Base-by-base conservation (phyloP, 2,113 vertebrate species). In the Saimiri boliviensis region DNA sequence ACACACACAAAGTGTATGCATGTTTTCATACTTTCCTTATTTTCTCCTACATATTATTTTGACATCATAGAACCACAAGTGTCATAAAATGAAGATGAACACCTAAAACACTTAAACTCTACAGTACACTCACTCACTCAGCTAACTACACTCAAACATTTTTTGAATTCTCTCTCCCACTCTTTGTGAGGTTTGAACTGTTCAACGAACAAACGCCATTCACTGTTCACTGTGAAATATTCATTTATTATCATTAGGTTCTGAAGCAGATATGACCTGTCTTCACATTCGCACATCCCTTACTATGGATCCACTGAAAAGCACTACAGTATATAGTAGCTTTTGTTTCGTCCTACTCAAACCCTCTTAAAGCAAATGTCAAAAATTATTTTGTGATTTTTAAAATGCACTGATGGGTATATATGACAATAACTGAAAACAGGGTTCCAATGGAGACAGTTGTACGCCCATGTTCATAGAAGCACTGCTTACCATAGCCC, bases 171-270 rank as follows among this genome's bases (percentile, higher is more conserved):
- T 40, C n/a, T 79, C 21, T 88, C 8, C 49, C 40, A 23, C 16
- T 58, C 27, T 86, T 97, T 94, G 91, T 93, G 73, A 93, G 77
- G 13, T 35, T 3, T 96, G 54, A 95, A 54, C 56, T 58, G 58
- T 87, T 92, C 86, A 42, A 54, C 7, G 17, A 97, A 89, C 83
- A 98, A 79, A 79, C 91, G 25, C 11, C 35, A 20, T 40, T 81
- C 96, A 63, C 40, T 92, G 73, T 93, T 97, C 27, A 42, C 52
- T 83, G 89, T 95, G 37, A 30, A 42, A 8, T 54, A 89, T 49
- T 92, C 32, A 45, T 73, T 89, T 95, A 84, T n/a, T n/a, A 81
- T 88, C 23, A 40, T 14, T 58, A 35, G 92, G n/a, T 49, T 17
- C 0, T 47, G 37, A 40, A 84, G 82, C 49, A 42, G n/a, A 20